Evolutionary conservation across 2,888 invertebrate genomes (phyloP), one percentile per base, ranked within the genome.

Genomic region (Polyploca ridens): DNA sequence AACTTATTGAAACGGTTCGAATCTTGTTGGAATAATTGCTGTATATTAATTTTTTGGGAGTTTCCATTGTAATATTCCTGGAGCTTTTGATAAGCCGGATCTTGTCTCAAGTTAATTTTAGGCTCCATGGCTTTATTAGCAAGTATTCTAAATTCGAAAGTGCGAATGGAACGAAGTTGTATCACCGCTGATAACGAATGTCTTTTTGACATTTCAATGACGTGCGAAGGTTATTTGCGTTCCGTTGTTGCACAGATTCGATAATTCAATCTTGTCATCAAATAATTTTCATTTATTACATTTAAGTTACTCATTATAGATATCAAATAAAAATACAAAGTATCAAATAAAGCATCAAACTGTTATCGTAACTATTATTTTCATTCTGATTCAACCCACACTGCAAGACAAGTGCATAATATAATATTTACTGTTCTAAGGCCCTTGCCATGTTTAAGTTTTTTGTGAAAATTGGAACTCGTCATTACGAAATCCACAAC

Each of bases 1-100:
- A 96, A 98, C 89, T 98, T 98, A 63, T 97, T 94, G 85, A 99
- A 99, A 68, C 99, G 96, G 41, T 96, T 93, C 0, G 96, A 91
- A 89, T 99, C 98, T 76, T 96, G 93, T 72, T 96, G 95, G 85
- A 99, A 99, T 77, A 99, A 91, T 70, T 98, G 95, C 71, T 95
- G 95, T 81, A 99, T 98, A 80, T 97, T 97, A 58, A 99, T 94
- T 78, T 96, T 96, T 35, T 95, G 94, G 14, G 96, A 97, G 83
- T 96, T 96, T 10, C 93, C 90, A 73, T 96, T 93, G 86, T 96
- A 98, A 87, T 96, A 97, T 66, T 96, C 95, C 81, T 97, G 95
- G 58, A 99, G 91, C 88, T 97, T 96, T 80, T 96, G 95, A 95
- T 95, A 99, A 14, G 96, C 95, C 19, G 96, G 91, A 79, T 98